phyloP scores from a whole-genome alignment of 2,113 vertebrate genomes.

The Lophius piscatorius region DNA sequence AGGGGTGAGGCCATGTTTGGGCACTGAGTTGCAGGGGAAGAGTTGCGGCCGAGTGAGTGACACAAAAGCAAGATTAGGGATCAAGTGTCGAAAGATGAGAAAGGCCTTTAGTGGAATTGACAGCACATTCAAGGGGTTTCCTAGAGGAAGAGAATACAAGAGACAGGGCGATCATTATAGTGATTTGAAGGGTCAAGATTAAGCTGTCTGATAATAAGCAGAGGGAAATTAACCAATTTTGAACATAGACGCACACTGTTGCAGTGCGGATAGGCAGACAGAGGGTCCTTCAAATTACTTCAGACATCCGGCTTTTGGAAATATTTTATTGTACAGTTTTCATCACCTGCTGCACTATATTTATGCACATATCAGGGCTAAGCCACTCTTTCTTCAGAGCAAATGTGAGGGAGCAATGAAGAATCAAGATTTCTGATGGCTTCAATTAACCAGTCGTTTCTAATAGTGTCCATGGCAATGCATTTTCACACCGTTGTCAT shows the following conservation, averaged over 20 bases:
- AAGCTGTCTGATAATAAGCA: slow-evolving; percentile 75
- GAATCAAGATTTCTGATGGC: slow-evolving; percentile 36
- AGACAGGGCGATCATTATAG: slow-evolving; percentile 62
- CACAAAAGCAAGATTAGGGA: slow-evolving; percentile 72
- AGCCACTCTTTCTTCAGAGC: too few relatives aligned
- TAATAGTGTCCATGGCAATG: slow-evolving; percentile 65
- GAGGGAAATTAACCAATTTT: slow-evolving; percentile 69
- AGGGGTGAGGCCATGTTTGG: slow-evolving; percentile 41
- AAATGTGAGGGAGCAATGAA: slow-evolving; percentile 25
- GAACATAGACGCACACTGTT: slow-evolving; percentile 54
- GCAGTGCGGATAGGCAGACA: slow-evolving; percentile 12
- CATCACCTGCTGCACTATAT: slow-evolving; percentile 31
- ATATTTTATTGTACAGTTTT: slow-evolving; percentile 57
- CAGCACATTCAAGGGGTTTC: slow-evolving; percentile 62
- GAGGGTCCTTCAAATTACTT: slow-evolving; percentile 48
- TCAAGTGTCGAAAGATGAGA: slow-evolving; percentile 64
- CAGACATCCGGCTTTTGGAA: slow-evolving; percentile 53
- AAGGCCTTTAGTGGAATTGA: slow-evolving; percentile 67
- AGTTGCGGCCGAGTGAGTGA: slow-evolving; percentile 62
- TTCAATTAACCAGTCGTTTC: slow-evolving; percentile 64
- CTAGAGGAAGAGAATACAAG: slow-evolving; percentile 54
- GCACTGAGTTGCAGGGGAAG: slow-evolving; percentile 50
- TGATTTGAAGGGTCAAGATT: slow-evolving; percentile 78
- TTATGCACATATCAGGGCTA: slow-evolving; percentile 32
- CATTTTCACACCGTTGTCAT: slow-evolving; percentile 54